Evolutionary conservation across 2,888 invertebrate species (phyloP).

Genomic region (Agonum fuliginosum): DNA sequence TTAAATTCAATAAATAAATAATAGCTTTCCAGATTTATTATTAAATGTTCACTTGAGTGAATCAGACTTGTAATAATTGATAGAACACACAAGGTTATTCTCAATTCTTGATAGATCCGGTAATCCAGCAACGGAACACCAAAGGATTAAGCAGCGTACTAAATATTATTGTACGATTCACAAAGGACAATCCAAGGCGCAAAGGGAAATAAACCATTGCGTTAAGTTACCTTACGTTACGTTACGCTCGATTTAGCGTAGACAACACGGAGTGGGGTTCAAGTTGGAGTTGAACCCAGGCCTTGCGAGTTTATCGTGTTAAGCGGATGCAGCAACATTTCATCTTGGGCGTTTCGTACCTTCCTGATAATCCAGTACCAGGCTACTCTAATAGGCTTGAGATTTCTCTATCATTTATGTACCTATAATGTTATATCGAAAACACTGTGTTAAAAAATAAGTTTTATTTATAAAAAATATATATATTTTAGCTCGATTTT

Average conservation of each 20-base stretch:
- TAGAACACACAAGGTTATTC: not conserved
- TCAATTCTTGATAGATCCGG: not conserved
- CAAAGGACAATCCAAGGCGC: conserved; percentile 2
- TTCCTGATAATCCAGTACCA: no score
- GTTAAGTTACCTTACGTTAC: conserved; percentile 27
- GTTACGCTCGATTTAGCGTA: conserved; percentile 14
- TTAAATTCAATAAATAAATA: no score
- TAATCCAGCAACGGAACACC: not conserved
- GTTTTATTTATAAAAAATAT: no score
- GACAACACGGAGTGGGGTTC: conserved; percentile 5
- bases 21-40: no score
- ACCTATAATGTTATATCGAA: no score
- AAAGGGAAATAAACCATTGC: conserved; percentile 13
- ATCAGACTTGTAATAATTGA: not conserved
- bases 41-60: not conserved
- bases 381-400: no score
- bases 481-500: no score
- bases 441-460: no score
- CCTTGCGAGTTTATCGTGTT: conserved; percentile 4
- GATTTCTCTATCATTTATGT: no score
- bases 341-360: no score
- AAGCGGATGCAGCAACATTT: no score
- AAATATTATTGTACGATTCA: conserved; percentile 45
- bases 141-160: conserved; percentile 21
- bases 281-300: not conserved